Percentiles rank a stretch among this genome's conserved stretches.
These are phyloP conservation scores for Dolomedes plantarius DNA, from an alignment of 2,888 invertebrate genomes.

Conservation along the genomic window DNA sequence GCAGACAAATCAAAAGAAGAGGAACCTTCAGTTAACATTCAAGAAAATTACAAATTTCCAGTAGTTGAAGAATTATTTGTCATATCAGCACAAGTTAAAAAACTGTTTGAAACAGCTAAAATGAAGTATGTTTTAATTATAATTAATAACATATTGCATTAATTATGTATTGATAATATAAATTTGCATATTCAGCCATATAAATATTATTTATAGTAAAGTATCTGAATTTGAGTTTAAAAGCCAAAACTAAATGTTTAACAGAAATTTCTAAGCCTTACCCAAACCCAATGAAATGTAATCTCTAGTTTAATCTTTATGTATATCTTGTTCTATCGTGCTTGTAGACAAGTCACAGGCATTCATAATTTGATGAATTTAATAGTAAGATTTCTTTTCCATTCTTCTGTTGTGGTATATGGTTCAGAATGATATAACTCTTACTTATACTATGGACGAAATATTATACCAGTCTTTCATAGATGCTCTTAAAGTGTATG, in stretches of 20 bases:
- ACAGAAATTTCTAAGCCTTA: too few species aligned
- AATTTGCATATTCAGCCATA: background rate
- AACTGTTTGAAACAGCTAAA: constrained; percentile 79
- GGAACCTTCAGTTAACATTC: constrained; percentile 9
- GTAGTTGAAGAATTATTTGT: constrained; percentile 83
- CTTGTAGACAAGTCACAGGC: too few species aligned
- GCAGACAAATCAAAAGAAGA: constrained; percentile 34
- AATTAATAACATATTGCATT: too few species aligned
- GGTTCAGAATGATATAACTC: background rate
- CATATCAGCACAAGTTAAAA: constrained; percentile 83
- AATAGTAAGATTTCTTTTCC: too few species aligned
- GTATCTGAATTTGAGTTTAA: too few species aligned
- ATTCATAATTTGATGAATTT: too few species aligned
- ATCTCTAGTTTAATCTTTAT: too few species aligned
- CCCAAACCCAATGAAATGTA: too few species aligned
- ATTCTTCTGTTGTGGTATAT: too few species aligned
- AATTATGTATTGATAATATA: too few species aligned
- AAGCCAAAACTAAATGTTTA: too few species aligned
- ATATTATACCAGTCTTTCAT: constrained; percentile 86
- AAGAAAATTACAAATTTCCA: constrained; percentile 78
- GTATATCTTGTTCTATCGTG: too few species aligned
- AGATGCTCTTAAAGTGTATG: constrained; percentile 85
- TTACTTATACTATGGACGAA: constrained; percentile 81
- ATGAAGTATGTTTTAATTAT: constrained; percentile 39
- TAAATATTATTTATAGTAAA: background rate